phyloP scores from a whole-genome alignment of 1,140 invertebrate species.

The Adoxophyes honmai region DNA sequence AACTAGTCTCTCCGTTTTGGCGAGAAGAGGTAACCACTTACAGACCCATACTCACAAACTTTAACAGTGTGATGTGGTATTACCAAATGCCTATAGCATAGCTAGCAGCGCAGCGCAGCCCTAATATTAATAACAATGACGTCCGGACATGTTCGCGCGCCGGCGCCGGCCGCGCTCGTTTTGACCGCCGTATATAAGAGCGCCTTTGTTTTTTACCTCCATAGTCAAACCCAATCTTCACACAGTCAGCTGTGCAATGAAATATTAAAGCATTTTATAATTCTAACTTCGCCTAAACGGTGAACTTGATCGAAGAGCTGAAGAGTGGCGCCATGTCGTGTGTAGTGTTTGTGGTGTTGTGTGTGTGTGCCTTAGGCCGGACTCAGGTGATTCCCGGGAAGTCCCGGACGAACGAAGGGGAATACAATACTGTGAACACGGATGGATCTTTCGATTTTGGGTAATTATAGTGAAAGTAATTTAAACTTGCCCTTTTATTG shows the following conservation, averaged over 20 bases:
- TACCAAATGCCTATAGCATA: too few species aligned
- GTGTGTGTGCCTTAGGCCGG: conserved; percentile 52
- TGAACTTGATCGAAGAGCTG: too few species aligned
- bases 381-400: conserved; percentile 69
- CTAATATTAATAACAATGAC: conserved; percentile 70
- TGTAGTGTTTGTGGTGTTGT: conserved; percentile 50
- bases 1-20: too few species aligned
- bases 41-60: too few species aligned
- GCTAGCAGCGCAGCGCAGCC: conserved; percentile 23
- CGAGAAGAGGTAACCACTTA: too few species aligned
- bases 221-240: conserved; percentile 45
- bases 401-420: conserved; percentile 66
- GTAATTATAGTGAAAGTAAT: conserved; percentile 45
- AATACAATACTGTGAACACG: conserved; percentile 78
- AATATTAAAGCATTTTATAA: conserved; percentile 28
- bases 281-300: neutral
- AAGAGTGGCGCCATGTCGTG: conserved; percentile 53
- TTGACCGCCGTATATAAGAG: conserved; percentile 68
- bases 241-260: conserved; percentile 29
- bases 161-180: conserved; percentile 50
- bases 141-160: conserved; percentile 67
- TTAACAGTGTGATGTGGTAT: too few species aligned
- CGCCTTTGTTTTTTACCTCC: conserved; percentile 58
- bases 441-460: conserved; percentile 83
- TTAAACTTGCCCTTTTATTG: too few species aligned